Conservation (phyloP, 2,888 invertebrate genomes). For the Pristionchus mayeri region DNA sequence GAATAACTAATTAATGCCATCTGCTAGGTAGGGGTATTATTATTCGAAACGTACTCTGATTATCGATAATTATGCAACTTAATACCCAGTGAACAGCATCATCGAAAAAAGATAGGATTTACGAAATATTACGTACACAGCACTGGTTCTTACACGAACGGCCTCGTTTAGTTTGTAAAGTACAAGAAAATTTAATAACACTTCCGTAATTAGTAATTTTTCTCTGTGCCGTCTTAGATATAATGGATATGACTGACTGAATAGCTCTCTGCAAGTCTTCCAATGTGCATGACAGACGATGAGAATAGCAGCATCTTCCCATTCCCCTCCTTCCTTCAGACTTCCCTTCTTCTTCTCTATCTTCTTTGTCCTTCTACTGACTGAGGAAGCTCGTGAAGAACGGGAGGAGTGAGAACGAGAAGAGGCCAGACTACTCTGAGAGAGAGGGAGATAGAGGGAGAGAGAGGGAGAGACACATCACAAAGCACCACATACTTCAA, state of each 20-base stretch:
- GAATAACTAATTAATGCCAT: too few relatives aligned
- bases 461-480: not conserved
- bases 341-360: constrained; percentile 43
- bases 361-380: constrained; percentile 48
- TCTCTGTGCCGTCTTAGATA: too few relatives aligned
- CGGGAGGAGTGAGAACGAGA: constrained; percentile 37
- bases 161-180: too few relatives aligned
- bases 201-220: too few relatives aligned
- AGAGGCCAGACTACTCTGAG: constrained; percentile 12
- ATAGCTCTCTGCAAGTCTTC: not conserved
- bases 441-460: not conserved
- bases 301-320: constrained; percentile 48
- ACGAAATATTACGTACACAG: too few relatives aligned
- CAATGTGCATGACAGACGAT: not conserved
- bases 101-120: too few relatives aligned
- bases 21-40: too few relatives aligned
- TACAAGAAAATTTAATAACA: too few relatives aligned
- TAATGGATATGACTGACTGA: constrained; percentile 15
- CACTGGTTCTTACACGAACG: too few relatives aligned
- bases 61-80: too few relatives aligned
- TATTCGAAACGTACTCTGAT: too few relatives aligned
- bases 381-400: constrained; percentile 26
- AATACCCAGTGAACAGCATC: too few relatives aligned
- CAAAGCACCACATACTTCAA: not conserved
- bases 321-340: constrained; percentile 47